Conservation (phyloP, 2,888 invertebrate species). For the Drosophila meridionalis region DNA sequence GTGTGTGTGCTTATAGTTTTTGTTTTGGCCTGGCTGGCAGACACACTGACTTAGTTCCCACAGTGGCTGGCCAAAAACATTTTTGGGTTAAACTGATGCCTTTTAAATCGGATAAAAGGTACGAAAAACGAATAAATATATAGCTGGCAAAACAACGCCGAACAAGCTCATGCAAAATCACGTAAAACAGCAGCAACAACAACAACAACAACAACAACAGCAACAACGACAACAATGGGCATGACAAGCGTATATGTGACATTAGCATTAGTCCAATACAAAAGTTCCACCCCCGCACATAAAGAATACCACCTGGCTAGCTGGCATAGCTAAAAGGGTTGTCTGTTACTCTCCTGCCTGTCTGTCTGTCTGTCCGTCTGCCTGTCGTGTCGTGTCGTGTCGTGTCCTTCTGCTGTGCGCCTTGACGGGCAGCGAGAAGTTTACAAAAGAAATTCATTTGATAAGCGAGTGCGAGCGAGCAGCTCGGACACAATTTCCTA, state of each 20-base stretch:
- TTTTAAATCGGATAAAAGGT: slow-evolving; percentile 38
- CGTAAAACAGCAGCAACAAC: slow-evolving; percentile 33
- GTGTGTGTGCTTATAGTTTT: slow-evolving; percentile 27
- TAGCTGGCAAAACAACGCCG: slow-evolving; percentile 12
- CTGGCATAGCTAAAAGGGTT: slow-evolving; percentile 65
- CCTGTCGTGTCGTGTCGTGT: slow-evolving; percentile 15
- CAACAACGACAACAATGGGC: slow-evolving; percentile 28
- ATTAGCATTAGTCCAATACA: slow-evolving; percentile 60
- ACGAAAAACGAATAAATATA: slow-evolving; percentile 15
- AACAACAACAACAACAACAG: slow-evolving; percentile 13
- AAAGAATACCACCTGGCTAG: slow-evolving; percentile 1
- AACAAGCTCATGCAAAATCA: slow-evolving; percentile 68
- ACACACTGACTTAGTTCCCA: slow-evolving; percentile 79
- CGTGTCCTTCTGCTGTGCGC: slow-evolving; percentile 36
- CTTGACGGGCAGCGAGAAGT: slow-evolving; percentile 62
- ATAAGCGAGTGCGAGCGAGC: slow-evolving; percentile 49
- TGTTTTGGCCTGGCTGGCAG: slow-evolving; percentile 21
- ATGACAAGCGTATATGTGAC: slow-evolving; percentile 63
- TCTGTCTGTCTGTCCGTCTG: slow-evolving; percentile 3
- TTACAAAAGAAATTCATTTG: slow-evolving; percentile 78
- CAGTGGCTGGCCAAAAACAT: slow-evolving; percentile 45
- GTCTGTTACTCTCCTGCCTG: slow-evolving; percentile 57
- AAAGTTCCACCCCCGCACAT: background rate
- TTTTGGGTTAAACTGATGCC: slow-evolving; percentile 69
- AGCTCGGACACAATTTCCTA: slow-evolving; percentile 80